Conservation (phyloP, 64 coral and sea anemone genomes). For the Platygyra sinensis region DNA sequence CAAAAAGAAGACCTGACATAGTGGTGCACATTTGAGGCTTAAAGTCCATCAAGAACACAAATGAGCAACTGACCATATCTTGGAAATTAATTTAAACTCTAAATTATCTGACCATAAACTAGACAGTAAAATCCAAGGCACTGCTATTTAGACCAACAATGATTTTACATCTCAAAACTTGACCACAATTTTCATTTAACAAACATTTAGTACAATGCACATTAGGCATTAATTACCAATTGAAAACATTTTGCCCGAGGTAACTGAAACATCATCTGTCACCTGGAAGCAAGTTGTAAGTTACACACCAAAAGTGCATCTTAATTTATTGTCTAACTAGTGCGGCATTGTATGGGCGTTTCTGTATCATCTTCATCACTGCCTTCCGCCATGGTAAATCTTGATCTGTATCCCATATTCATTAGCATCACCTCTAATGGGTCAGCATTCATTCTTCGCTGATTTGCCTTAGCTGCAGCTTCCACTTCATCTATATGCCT, state of each 20-base stretch:
- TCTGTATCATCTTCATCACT: slow-evolving; percentile 80
- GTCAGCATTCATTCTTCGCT: slow-evolving; percentile 98
- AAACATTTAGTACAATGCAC: background rate
- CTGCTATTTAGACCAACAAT: background rate
- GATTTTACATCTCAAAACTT: background rate
- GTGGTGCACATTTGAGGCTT: too few species aligned
- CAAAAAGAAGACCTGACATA: too few species aligned
- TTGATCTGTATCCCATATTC: slow-evolving; percentile 96
- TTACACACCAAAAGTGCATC: background rate
- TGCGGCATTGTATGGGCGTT: slow-evolving; percentile 74
- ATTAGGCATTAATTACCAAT: background rate
- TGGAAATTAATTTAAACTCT: too few species aligned
- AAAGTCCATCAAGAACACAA: too few species aligned
- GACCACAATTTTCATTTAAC: background rate
- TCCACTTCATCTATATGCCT: slow-evolving; percentile 79
- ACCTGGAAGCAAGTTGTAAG: background rate
- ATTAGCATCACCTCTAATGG: slow-evolving; percentile 97
- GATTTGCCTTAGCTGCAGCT: slow-evolving; percentile 95
- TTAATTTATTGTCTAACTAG: slow-evolving; percentile 33
- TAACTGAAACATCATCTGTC: too few species aligned
- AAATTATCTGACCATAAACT: too few species aligned
- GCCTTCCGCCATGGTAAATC: slow-evolving; percentile 66
- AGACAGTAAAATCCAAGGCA: too few species aligned
- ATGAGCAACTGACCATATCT: too few species aligned
- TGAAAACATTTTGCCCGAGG: background rate